A percentile compares a stretch with the other conserved stretches of the same genome.
phyloP scores from a whole-genome alignment of 2,888 invertebrate genomes.

The Eucriotettix oculatus region DNA sequence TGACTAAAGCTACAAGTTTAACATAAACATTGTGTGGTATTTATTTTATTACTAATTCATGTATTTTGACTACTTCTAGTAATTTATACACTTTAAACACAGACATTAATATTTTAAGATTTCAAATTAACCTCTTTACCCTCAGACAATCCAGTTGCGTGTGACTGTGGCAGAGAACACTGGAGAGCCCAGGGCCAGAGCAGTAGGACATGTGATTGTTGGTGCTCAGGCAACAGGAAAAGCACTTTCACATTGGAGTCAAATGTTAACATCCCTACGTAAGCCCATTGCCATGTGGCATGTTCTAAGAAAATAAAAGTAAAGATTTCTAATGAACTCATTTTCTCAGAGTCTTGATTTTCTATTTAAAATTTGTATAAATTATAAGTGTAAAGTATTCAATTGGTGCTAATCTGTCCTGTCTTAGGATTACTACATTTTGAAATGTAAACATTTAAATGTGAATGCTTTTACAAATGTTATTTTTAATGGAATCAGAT shows the following conservation, averaged over 20 bases:
- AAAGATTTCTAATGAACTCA: too few relatives aligned
- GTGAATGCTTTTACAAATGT: too few relatives aligned
- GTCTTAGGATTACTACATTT: too few relatives aligned
- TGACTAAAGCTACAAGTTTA: too few relatives aligned
- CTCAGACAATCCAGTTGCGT: conserved; percentile 54
- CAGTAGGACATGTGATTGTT: conserved; percentile 66
- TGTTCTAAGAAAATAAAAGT: conserved; percentile 34
- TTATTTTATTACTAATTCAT: too few relatives aligned
- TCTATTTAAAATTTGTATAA: too few relatives aligned
- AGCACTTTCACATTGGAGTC: conserved; percentile 63
- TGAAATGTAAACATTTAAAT: too few relatives aligned
- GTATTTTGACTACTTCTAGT: not conserved
- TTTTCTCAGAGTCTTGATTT: too few relatives aligned
- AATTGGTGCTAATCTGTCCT: too few relatives aligned
- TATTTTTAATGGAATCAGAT: too few relatives aligned
- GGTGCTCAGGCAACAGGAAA: conserved; percentile 56
- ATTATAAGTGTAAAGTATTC: too few relatives aligned
- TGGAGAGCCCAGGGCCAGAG: conserved; percentile 36
- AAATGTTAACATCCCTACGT: conserved; percentile 62
- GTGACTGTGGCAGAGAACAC: conserved; percentile 34
- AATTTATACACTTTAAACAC: not conserved
- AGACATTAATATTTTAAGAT: not conserved
- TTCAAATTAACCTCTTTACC: conserved; percentile 3
- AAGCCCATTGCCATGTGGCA: conserved; percentile 80
- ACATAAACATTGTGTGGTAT: too few relatives aligned